These are phyloP conservation scores for Popillia japonica DNA, from an alignment of 1,140 invertebrate genomes.

Conservation along the genomic window DNA sequence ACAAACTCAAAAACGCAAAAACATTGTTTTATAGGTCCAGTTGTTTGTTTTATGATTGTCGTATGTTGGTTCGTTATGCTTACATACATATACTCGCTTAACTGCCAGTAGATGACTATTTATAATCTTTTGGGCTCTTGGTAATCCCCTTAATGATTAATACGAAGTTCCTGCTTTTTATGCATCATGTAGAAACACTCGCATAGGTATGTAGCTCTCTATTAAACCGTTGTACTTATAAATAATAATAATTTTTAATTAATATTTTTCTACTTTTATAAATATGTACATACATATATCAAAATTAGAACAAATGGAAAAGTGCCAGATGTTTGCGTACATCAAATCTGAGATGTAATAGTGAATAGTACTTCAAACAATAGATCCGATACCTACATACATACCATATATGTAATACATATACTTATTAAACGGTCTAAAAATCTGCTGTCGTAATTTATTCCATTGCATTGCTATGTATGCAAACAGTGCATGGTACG, in stretches of 20 bases:
- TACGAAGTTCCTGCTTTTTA: background rate
- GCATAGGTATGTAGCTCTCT: background rate
- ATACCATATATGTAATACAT: background rate
- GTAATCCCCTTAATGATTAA: slow-evolving; percentile 10
- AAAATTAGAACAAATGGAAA: background rate
- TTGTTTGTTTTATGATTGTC: background rate
- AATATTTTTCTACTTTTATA: background rate
- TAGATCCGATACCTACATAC: too few relatives aligned
- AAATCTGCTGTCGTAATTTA: background rate
- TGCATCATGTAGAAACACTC: background rate
- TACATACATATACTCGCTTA: background rate
- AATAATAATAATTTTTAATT: background rate
- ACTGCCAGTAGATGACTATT: background rate
- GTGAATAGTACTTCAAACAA: background rate
- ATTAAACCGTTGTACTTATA: background rate
- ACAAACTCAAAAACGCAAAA: background rate
- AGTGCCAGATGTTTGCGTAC: background rate
- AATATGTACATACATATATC: background rate
- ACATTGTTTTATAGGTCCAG: background rate
- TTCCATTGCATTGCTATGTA: slow-evolving; percentile 20
- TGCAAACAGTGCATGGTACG: slow-evolving; percentile 27
- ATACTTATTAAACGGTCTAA: slow-evolving; percentile 1
- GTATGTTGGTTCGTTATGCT: background rate
- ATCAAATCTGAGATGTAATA: background rate
- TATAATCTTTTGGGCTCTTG: background rate